Evolutionary conservation across 2,888 invertebrate species (phyloP), one percentile per base, ranked within the genome.

Genomic region (Timandra comae): DNA sequence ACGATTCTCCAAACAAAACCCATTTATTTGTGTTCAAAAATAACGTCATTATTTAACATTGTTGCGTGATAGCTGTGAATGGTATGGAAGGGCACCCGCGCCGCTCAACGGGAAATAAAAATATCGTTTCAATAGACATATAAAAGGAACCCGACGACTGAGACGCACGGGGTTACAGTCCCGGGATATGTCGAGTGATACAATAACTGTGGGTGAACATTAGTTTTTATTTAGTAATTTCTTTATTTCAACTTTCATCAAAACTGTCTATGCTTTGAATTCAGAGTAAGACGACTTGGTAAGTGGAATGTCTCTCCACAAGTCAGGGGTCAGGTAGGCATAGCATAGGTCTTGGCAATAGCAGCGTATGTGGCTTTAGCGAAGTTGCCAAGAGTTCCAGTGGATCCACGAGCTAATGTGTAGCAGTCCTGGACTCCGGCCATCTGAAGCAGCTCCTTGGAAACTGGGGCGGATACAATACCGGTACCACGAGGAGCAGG

Each of bases 381-480:
- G 61, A 99, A 99, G 86, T 99, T 99, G 59, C 99, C 99, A 47
- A 99, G 90, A 3, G 99, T 99, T 40, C 97, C 97, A 42, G 99
- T 99, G 23, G 97, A 97, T 30, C 99, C 99, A 70, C 97, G 91
- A 30, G 99, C 98, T 4, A 97, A 96, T 4, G 99, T 99, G 86
- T 99, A 99, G 78, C 99, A 99, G 87, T 99, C 99, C 71, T 99
- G 97, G 70, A 99, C 98, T 79, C 99, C 99, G 70, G 99, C 98
- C 99, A 99, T 99, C 72, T 94, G 95, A 52, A 99, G 89, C 41
- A 99, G 88, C 78, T 99, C 99, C 89, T 99, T 99, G 12, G 99
- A 99, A 1, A 99, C 99, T 28, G 99, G 98, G 21, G 99, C 99
- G 33, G 98, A 98, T 38, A 99, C 99, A 78, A 99, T 98, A 41